These are phyloP conservation scores for Melanotus villosus DNA, from an alignment of 2,888 invertebrate species.

Conservation along the genomic window DNA sequence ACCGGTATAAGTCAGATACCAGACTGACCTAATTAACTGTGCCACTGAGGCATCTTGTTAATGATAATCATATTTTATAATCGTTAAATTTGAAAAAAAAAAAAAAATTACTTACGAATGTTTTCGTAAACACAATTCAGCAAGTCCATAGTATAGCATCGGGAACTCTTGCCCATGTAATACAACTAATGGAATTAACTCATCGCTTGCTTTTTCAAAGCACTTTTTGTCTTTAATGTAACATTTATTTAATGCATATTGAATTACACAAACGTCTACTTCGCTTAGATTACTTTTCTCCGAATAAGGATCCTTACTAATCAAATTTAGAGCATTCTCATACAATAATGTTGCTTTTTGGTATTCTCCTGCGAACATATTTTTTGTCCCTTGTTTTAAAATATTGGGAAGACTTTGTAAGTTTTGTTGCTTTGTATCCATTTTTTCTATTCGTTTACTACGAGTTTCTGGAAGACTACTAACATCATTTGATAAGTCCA, in stretches of 20 bases:
- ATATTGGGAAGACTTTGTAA: background rate
- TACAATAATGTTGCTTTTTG: background rate
- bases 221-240: background rate
- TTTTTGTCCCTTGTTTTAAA: background rate
- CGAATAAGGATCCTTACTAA: background rate
- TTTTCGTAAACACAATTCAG: background rate
- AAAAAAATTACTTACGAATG: background rate
- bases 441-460: too few relatives aligned
- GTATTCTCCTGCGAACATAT: background rate
- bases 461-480: too few relatives aligned
- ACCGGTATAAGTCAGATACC: too few relatives aligned
- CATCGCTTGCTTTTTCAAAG: background rate
- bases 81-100: too few relatives aligned
- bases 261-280: constrained; percentile 2
- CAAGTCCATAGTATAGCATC: background rate
- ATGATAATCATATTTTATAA: too few relatives aligned
- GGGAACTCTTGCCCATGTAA: background rate
- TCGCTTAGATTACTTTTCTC: background rate
- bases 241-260: constrained; percentile 24
- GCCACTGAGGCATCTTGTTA: too few relatives aligned
- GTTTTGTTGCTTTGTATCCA: too few relatives aligned
- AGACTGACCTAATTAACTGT: too few relatives aligned
- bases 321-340: background rate
- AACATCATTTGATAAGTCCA: too few relatives aligned
- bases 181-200: background rate